phyloP scores from a whole-genome alignment of 2,888 invertebrate species.

The Sipha maydis region DNA sequence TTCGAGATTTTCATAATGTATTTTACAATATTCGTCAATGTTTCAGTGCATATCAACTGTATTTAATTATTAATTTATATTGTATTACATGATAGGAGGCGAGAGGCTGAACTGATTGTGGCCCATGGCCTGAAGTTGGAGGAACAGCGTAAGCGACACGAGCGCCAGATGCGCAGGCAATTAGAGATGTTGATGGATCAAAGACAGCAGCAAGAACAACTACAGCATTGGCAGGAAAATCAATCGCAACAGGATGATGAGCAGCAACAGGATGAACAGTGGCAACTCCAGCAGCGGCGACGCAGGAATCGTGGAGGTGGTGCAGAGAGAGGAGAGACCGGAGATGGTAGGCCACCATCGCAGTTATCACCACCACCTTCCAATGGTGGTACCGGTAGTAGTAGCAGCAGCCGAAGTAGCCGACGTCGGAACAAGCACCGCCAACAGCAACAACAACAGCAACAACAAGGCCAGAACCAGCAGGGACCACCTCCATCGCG shows the following conservation, averaged over 20 bases:
- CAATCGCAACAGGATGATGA: neutral
- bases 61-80: neutral
- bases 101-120: constrained; percentile 33
- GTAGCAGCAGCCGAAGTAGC: constrained; percentile 17
- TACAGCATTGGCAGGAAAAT: neutral
- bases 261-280: neutral
- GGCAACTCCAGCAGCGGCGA: neutral
- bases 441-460: constrained; percentile 16
- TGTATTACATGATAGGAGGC: neutral
- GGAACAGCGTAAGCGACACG: constrained; percentile 39
- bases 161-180: constrained; percentile 37
- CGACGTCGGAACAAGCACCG: constrained; percentile 41
- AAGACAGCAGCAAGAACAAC: constrained; percentile 1
- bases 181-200: constrained; percentile 51
- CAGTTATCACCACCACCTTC: constrained; percentile 4
- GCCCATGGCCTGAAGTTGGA: constrained; percentile 10
- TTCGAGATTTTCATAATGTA: too few relatives aligned
- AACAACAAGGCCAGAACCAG: neutral
- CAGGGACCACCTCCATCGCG: neutral
- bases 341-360: neutral
- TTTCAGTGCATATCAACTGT: neutral
- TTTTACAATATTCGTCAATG: too few relatives aligned
- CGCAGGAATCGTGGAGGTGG: neutral
- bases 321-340: neutral
- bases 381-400: neutral